Evolutionary conservation across 2,113 vertebrate genomes (phyloP), one percentile per base, ranked within the genome.

Genomic region (Tachycineta bicolor): DNA sequence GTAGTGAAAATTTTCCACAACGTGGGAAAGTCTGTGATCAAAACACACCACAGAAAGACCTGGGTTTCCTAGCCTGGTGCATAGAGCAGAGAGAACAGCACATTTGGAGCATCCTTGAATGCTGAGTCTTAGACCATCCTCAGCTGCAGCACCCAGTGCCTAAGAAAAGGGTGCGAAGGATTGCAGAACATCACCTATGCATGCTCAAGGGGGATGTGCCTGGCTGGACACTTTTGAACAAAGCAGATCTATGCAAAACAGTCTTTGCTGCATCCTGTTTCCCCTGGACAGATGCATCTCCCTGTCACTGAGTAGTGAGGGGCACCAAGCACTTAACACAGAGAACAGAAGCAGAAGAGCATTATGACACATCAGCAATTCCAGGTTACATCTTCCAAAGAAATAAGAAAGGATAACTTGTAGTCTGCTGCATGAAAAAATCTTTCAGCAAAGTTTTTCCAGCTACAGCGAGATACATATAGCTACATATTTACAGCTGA

Each of bases 211-310:
- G 41, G 12, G 7, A 33, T 1, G 0, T 22, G 34, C 26, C 2
- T 0, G 5, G 62, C 41, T 50, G 64, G 34, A 52, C 0, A 2
- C 21, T 56, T 83, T 67, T 39, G 19, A 92, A 89, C 0, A 0
- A 5, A 62, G 67, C 43, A 62, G 11, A 28, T 87, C 65, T 37
- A 44, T 15, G 62, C 16, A 43, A 84, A 93, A 87, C 6, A 62
- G 68, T 34, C 73, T 70, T n/a, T 0, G 3, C 56, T 23, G 33
- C 28, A 44, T 46, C 70, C 67, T 76, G 23, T 62, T 93, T 83
- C 37, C 53, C 29, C 20, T 2, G 1, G 47, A 41, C 24, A 20
- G 3, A 18, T 2, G 0, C 14, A 70, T 11, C 17, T 84, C 52
- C n/a, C 56, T 28, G 29, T 15, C 53, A 67, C 43, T 62, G 44